A percentile compares a stretch with the other conserved stretches of the same genome.
Evolutionary conservation across 2,797 vertebrate species (phyloP).

Genomic region (Aeoliscus strigatus): DNA sequence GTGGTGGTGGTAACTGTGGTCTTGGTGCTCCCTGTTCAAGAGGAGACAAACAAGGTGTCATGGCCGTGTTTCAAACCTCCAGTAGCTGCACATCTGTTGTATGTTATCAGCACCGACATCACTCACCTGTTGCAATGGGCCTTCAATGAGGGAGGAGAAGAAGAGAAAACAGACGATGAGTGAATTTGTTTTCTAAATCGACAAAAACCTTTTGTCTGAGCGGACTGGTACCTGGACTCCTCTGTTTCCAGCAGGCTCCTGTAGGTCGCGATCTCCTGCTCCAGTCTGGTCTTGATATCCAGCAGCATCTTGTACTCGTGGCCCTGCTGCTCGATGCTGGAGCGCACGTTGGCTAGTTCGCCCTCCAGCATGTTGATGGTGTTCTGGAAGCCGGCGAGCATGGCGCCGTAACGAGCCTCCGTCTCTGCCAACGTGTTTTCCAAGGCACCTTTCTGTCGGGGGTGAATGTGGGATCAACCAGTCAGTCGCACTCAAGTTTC

Average conservation of each 20-base stretch:
- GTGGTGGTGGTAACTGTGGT: constrained; percentile 61
- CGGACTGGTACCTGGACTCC: no score
- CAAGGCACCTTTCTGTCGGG: constrained; percentile 82
- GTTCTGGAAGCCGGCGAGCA: constrained; percentile 74
- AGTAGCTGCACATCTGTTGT: constrained; percentile 7
- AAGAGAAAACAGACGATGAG: no score
- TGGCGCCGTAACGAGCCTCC: constrained; percentile 69
- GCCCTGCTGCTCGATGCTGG: constrained; percentile 69
- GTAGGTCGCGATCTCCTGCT: constrained; percentile 84
- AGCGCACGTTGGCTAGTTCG: constrained; percentile 65
- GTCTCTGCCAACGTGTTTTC: constrained; percentile 79
- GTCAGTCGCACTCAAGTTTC: no score
- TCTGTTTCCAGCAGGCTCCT: constrained; percentile 78
- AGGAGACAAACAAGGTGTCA: constrained; percentile 5
- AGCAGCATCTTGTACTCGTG: constrained; percentile 72
- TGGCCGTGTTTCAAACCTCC: constrained; percentile 5
- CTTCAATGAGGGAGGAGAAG: constrained; percentile 29
- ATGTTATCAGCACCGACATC: not conserved
- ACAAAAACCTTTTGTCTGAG: no score
- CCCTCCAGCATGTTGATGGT: constrained; percentile 59
- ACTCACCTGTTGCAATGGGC: constrained; percentile 46
- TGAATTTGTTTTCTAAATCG: no score
- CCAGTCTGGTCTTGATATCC: constrained; percentile 76
- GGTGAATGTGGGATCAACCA: not conserved
- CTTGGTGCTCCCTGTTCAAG: constrained; percentile 53